A percentile compares a stretch with the other conserved stretches of the same genome.
Conservation (phyloP, 2,797 vertebrate species). For the Kryptopterus vitreolus region DNA sequence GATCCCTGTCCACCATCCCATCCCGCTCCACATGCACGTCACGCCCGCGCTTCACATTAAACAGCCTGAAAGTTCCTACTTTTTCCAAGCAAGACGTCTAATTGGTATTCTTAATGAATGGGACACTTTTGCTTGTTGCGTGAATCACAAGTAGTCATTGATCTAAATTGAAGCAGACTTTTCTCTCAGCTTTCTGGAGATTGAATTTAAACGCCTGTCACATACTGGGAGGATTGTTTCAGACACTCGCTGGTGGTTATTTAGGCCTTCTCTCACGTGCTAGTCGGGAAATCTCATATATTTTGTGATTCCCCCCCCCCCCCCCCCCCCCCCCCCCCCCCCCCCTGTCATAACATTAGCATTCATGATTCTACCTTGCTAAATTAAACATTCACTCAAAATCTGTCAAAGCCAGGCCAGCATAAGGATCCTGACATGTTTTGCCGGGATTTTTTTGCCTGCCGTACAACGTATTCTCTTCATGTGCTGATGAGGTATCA, state of each 20-base stretch:
- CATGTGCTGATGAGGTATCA: constrained; percentile 47
- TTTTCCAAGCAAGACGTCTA: constrained; percentile 36
- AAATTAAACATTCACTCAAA: constrained; percentile 36
- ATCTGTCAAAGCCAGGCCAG: constrained; percentile 12
- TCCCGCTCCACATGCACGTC: constrained; percentile 31
- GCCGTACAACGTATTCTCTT: constrained; percentile 41
- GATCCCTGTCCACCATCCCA: constrained; percentile 46
- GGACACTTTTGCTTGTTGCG: constrained; percentile 38
- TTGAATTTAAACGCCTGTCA: constrained; percentile 37
- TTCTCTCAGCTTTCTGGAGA: constrained; percentile 35
- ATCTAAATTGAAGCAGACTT: constrained; percentile 39
- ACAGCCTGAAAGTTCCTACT: constrained; percentile 40
- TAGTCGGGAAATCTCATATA: not conserved
- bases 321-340: no score
- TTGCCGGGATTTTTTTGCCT: constrained; percentile 33
- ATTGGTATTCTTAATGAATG: constrained; percentile 55
- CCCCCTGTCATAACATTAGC: not conserved
- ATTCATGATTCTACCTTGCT: constrained; percentile 12
- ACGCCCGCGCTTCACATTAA: constrained; percentile 47
- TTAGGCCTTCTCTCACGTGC: not conserved
- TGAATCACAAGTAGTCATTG: constrained; percentile 40
- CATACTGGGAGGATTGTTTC: constrained; percentile 26
- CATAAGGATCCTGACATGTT: constrained; percentile 28
- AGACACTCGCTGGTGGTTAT: constrained; percentile 31
- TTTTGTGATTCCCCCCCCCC: not conserved